phyloP scores from a whole-genome alignment of 2,888 invertebrate species.

The Aphidius colemani region DNA sequence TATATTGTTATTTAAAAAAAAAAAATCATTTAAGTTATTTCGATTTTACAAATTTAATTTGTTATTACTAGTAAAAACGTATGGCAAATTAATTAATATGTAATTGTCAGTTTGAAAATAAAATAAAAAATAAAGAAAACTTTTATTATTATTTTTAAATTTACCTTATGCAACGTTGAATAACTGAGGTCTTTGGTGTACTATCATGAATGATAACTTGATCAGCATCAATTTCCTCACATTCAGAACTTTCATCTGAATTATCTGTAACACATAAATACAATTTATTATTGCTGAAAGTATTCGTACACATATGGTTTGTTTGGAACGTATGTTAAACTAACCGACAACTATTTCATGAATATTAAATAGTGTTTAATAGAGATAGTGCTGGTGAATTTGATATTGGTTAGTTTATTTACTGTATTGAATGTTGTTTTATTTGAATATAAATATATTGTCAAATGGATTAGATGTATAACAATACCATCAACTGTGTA shows the following conservation, averaged over 20 bases:
- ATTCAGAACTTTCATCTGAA: constrained; percentile 56
- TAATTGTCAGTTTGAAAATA: no score
- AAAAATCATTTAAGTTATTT: no score
- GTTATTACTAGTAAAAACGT: no score
- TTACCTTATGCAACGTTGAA: constrained; percentile 62
- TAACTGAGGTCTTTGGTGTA: constrained; percentile 72
- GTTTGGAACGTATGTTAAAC: constrained; percentile 3
- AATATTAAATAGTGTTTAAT: constrained; percentile 3
- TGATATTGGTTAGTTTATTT: not conserved
- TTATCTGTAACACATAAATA: constrained; percentile 36
- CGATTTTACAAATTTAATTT: no score
- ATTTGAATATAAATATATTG: constrained; percentile 5
- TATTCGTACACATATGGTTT: not conserved
- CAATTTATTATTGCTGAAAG: not conserved
- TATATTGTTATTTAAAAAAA: constrained; percentile 20
- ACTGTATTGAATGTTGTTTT: constrained; percentile 3
- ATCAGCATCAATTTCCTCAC: constrained; percentile 76
- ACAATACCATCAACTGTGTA: no score
- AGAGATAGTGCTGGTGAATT: no score
- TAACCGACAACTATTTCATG: constrained; percentile 4
- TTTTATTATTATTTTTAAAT: constrained; percentile 28
- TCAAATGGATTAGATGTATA: constrained; percentile 13
- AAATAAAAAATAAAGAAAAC: no score
- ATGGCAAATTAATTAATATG: no score
- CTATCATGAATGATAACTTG: constrained; percentile 82